Percentiles rank a stretch among this genome's conserved stretches.
These are phyloP conservation scores for Limenitis camilla DNA, from an alignment of 2,888 invertebrate genomes.

Conservation along the genomic window DNA sequence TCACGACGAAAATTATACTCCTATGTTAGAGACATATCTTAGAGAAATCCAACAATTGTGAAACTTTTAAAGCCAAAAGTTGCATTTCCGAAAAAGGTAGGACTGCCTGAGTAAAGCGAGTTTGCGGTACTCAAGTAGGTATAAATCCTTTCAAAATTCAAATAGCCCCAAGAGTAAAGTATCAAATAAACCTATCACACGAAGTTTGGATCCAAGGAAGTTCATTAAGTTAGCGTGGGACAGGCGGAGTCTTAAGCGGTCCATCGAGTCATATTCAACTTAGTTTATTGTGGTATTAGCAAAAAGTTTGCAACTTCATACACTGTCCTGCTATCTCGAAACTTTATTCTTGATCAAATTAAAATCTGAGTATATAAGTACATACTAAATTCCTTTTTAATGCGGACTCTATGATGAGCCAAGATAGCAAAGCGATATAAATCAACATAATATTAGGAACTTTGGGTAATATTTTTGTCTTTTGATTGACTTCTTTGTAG, in stretches of 20 bases:
- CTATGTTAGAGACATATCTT: too few species aligned
- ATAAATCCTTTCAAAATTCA: not conserved
- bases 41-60: too few species aligned
- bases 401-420: too few species aligned
- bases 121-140: not conserved
- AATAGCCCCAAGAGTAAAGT: not conserved
- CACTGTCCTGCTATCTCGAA: constrained; percentile 11
- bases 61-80: too few species aligned
- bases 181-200: constrained; percentile 6
- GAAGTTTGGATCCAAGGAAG: constrained; percentile 11
- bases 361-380: not conserved
- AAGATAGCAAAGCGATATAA: too few species aligned
- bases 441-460: too few species aligned
- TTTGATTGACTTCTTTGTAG: too few species aligned
- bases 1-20: too few species aligned
- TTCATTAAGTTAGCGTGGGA: constrained; percentile 9
- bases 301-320: constrained; percentile 18
- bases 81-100: not conserved
- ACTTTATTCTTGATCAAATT: not conserved
- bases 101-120: too few species aligned
- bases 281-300: constrained; percentile 19
- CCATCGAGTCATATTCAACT: constrained; percentile 14
- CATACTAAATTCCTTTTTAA: not conserved
- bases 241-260: constrained; percentile 9
- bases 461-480: too few species aligned